phyloP scores from a whole-genome alignment of 2,888 invertebrate genomes.

The Tholera decimalis region DNA sequence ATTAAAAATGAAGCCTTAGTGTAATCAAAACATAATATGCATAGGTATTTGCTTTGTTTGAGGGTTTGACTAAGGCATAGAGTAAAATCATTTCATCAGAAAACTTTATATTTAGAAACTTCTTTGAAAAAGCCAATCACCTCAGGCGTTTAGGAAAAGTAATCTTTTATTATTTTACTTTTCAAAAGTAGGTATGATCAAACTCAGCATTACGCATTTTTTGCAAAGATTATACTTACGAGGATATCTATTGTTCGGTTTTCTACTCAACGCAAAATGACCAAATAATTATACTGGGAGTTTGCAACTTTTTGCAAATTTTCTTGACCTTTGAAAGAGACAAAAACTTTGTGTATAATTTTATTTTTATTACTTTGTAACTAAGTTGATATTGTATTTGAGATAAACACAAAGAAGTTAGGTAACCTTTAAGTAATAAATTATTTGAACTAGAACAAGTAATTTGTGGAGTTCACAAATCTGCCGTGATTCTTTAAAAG shows the following conservation, averaged over 20 bases:
- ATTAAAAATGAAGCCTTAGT: too few species aligned
- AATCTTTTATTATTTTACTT: background rate
- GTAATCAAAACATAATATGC: too few species aligned
- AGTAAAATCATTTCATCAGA: background rate
- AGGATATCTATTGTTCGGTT: constrained; percentile 27
- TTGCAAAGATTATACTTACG: background rate
- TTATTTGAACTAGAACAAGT: too few species aligned
- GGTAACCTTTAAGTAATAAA: too few species aligned
- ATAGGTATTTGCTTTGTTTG: too few species aligned
- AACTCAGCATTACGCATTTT: background rate
- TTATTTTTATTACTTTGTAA: constrained; percentile 1
- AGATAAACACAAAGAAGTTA: background rate
- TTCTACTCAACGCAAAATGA: constrained; percentile 18
- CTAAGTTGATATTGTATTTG: constrained; percentile 15
- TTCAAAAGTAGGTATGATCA: background rate
- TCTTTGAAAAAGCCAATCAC: background rate
- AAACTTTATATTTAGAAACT: background rate
- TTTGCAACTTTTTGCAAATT: constrained; percentile 34
- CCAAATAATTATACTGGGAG: constrained; percentile 22
- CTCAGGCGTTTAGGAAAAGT: background rate
- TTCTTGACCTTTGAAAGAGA: constrained; percentile 37
- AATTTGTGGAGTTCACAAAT: too few species aligned
- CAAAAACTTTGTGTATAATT: constrained; percentile 32
- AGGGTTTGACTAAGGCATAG: background rate
- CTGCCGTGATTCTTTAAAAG: too few species aligned